Base-by-base conservation (phyloP, 1,140 invertebrate species). In the Eulimnadia texana region DNA sequence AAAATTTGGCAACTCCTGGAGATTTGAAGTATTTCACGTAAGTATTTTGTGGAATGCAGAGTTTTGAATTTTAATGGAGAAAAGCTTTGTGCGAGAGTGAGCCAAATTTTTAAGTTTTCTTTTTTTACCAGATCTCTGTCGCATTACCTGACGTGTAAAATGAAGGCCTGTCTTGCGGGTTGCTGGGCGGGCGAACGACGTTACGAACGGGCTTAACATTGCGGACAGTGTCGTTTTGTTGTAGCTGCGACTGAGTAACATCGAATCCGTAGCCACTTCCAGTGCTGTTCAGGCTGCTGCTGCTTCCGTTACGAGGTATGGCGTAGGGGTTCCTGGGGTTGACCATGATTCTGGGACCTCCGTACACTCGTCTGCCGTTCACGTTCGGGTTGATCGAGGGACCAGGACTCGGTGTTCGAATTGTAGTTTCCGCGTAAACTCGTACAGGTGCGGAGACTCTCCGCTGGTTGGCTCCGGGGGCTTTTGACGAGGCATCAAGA, bases 61-160 rank as follows among this genome's bases (percentile, higher is more conserved):
- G n/a, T n/a, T n/a, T n/a, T n/a, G n/a, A n/a, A n/a, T n/a, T n/a
- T n/a, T n/a, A n/a, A n/a, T n/a, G n/a, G n/a, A n/a, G n/a, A n/a
- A n/a, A n/a, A n/a, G n/a, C n/a, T n/a, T n/a, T n/a, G n/a, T n/a
- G n/a, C n/a, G n/a, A n/a, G n/a, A n/a, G n/a, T n/a, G n/a, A n/a
- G n/a, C n/a, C n/a, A n/a, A n/a, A n/a, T n/a, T n/a, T n/a, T n/a
- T n/a, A n/a, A n/a, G n/a, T n/a, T n/a, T n/a, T n/a, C n/a, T n/a
- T n/a, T n/a, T 42, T 42, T 72, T 77, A 87, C 85, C 85, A 87
- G 67, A 86, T 86, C 74, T 87, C 85, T 27, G 84, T 85, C 62
- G 83, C 82, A 63, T 78, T 61, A 61, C 60, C 60, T 61, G 60
- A 51, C 25, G 50, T 54, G 42, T 29, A 61, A 42, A 61, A 61